Base-by-base conservation (phyloP, 2,888 invertebrate genomes). In the Acrobasis consociella region DNA sequence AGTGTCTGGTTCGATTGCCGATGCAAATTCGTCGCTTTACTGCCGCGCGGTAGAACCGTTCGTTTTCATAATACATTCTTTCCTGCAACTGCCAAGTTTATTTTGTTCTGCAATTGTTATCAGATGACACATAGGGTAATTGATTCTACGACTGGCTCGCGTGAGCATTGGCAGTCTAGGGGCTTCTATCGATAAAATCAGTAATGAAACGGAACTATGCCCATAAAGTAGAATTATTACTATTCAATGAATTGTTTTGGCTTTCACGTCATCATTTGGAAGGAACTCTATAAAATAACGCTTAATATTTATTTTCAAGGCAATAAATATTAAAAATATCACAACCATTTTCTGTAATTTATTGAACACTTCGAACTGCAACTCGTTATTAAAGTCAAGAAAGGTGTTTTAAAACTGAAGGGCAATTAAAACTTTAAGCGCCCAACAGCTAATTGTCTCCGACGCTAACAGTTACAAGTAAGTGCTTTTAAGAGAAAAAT, bases 1-100 rank as follows among this genome's bases (percentile, higher is more conserved):
- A 84, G 83, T 83, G 81, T 82, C 82, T 79, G 77, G 79, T 86
- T 85, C 83, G 85, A 86, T 86, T 84, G 81, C 75, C 73, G 78
- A 86, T 84, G 83, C 83, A 89, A 87, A 87, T 86, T 77, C 81
- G 72, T 74, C 69, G 79, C 78, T 83, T 85, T 85, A 87, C 80
- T 81, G 78, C 82, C 78, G 73, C 78, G 82, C 83, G 81, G 76
- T 87, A 86, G 87, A 86, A 85, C 79, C 77, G 75, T 73, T 72
- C 76, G 80, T 77, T 78, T 85, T 82, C 81, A 86, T 86, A 86
- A 85, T 86, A 80, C 75, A 85, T 84, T 83, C 17, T 15, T 82
- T 77, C 72, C 77, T 77, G 77, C 81, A 76, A 74, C 74, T 76
- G 75, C 77, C 77, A 77, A 78, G 74, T 77, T 74, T 77, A 52